phyloP scores from a whole-genome alignment of 2,888 invertebrate species.

The Agonopterix arenella region DNA sequence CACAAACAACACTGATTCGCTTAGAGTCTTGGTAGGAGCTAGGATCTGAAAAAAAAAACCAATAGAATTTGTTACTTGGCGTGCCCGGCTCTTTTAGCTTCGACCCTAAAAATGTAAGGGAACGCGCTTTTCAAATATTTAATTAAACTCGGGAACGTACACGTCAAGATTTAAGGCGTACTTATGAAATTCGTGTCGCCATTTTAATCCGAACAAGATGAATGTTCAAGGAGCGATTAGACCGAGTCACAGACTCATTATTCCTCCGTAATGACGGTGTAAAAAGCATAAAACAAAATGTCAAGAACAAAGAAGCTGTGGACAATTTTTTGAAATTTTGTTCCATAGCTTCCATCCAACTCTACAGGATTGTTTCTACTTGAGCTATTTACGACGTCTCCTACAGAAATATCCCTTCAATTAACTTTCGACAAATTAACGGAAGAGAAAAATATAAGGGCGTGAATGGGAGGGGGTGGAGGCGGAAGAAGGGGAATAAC shows the following conservation, averaged over 20 bases:
- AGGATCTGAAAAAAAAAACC: too few relatives aligned
- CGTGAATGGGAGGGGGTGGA: slow-evolving; percentile 25
- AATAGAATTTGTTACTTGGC: too few relatives aligned
- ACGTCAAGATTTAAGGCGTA: slow-evolving; percentile 12
- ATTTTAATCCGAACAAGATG: slow-evolving; percentile 13
- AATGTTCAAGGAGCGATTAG: slow-evolving; percentile 9
- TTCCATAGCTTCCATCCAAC: slow-evolving; percentile 34
- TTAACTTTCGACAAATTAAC: slow-evolving; percentile 65
- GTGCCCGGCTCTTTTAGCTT: slow-evolving; percentile 45
- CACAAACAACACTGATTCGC: too few relatives aligned
- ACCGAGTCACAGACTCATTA: slow-evolving; percentile 9
- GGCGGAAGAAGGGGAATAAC: slow-evolving; percentile 45
- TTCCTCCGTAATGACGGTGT: slow-evolving; percentile 2
- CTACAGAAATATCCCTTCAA: slow-evolving; percentile 55
- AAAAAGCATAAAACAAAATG: slow-evolving; percentile 7
- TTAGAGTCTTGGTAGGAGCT: too few relatives aligned
- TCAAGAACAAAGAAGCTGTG: slow-evolving; percentile 24
- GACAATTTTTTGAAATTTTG: slow-evolving; percentile 37
- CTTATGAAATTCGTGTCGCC: slow-evolving; percentile 8
- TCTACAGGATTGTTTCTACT: slow-evolving; percentile 29
- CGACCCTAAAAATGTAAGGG: slow-evolving; percentile 43
- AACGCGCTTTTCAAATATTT: slow-evolving; percentile 26
- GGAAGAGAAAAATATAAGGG: slow-evolving; percentile 58
- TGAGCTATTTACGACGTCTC: slow-evolving; percentile 44
- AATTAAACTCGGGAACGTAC: slow-evolving; percentile 20